Conservation (phyloP, 2,888 invertebrate species). For the Lithophane semibrunnea region DNA sequence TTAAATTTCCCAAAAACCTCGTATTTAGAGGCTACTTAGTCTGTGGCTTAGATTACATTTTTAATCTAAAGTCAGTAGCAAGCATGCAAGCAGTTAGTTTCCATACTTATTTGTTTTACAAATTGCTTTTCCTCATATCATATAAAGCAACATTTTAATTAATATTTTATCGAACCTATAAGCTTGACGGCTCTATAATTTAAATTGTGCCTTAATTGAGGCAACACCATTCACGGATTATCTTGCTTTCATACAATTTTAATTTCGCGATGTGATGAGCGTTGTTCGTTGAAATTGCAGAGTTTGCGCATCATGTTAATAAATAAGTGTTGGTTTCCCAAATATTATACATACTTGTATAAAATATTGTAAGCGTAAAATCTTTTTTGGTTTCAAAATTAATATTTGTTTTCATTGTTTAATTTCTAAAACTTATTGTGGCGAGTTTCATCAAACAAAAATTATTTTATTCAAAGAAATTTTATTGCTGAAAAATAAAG, state of each 20-base stretch:
- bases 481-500: background rate
- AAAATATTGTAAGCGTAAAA: background rate
- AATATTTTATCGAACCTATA: constrained; percentile 44
- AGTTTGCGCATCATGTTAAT: background rate
- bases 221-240: constrained; percentile 38
- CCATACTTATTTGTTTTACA: constrained; percentile 11
- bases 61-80: too few species aligned
- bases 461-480: background rate
- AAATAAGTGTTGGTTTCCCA: background rate
- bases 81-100: background rate
- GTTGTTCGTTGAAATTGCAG: constrained; percentile 21
- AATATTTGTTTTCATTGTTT: background rate
- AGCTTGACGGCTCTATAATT: constrained; percentile 42
- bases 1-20: too few species aligned
- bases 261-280: constrained; percentile 23
- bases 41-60: too few species aligned
- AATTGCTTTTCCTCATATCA: constrained; percentile 14
- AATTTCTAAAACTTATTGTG: background rate
- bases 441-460: background rate
- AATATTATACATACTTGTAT: background rate
- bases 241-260: constrained; percentile 40
- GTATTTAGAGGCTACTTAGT: too few species aligned
- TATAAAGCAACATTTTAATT: constrained; percentile 43
- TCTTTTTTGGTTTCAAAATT: background rate
- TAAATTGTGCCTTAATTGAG: constrained; percentile 43